These are phyloP conservation scores for Excalfactoria chinensis DNA, from an alignment of 2,113 vertebrate species.

Conservation along the genomic window DNA sequence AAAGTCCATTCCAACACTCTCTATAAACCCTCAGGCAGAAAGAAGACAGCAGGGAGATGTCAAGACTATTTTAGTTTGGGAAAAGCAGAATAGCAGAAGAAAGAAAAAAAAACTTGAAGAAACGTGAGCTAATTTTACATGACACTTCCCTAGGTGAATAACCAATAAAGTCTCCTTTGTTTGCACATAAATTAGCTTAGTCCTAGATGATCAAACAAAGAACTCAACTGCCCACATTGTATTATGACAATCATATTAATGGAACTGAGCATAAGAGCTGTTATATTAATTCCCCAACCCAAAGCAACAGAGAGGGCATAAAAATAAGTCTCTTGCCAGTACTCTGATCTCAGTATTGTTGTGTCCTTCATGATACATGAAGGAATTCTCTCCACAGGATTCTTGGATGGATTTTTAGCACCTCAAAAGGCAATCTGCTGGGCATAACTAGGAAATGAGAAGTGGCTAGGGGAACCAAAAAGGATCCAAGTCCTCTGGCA, in stretches of 20 bases:
- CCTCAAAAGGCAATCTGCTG: background rate
- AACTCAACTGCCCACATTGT: background rate
- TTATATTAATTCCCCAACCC: background rate
- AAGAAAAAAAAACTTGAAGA: background rate
- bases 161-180: background rate
- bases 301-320: background rate
- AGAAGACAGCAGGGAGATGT: background rate
- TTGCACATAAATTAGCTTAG: background rate
- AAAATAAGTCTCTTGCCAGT: background rate
- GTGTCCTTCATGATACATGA: background rate
- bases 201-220: background rate
- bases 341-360: background rate
- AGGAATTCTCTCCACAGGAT: background rate
- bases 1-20: background rate
- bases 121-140: background rate
- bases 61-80: background rate
- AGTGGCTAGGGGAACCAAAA: background rate
- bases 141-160: background rate
- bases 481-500: background rate
- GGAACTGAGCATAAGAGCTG: background rate
- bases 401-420: background rate
- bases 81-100: background rate
- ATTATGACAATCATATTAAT: background rate
- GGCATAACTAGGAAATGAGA: background rate
- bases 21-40: background rate